Percentiles rank a stretch among this genome's conserved stretches.
These are phyloP conservation scores for Drosophila sechellia DNA, from an alignment of 1,140 invertebrate species.

Conservation along the genomic window DNA sequence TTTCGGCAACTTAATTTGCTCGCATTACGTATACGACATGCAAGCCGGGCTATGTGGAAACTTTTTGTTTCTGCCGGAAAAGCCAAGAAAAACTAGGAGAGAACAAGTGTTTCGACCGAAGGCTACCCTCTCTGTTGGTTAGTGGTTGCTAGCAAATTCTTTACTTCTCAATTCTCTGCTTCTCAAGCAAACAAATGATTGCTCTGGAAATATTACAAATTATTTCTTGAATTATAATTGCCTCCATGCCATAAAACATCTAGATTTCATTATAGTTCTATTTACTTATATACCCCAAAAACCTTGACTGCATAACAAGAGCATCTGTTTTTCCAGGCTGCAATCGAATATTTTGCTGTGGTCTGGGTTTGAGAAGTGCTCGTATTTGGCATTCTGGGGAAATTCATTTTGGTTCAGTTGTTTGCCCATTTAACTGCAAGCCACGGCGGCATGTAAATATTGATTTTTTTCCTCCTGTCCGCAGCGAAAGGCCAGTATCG, in stretches of 20 bases:
- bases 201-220: too few species aligned
- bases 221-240: too few species aligned
- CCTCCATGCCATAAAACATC: too few species aligned
- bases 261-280: too few species aligned
- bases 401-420: slow-evolving; percentile 56
- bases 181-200: background rate
- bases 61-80: slow-evolving; percentile 21
- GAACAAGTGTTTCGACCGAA: background rate
- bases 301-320: background rate
- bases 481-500: slow-evolving; percentile 32
- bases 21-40: slow-evolving; percentile 68
- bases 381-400: slow-evolving; percentile 6
- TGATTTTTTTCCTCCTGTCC: slow-evolving; percentile 55
- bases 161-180: background rate
- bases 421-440: slow-evolving; percentile 63
- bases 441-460: slow-evolving; percentile 62
- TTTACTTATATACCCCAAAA: background rate
- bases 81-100: background rate
- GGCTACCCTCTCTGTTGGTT: background rate
- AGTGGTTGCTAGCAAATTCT: background rate
- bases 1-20: slow-evolving; percentile 51
- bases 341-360: slow-evolving; percentile 43
- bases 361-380: slow-evolving; percentile 16
- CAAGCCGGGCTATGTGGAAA: slow-evolving; percentile 21
- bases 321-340: slow-evolving; percentile 22